A percentile compares a stretch with the other conserved stretches of the same genome.
Evolutionary conservation across 2,888 invertebrate genomes (phyloP).

Genomic region (Thymelicus sylvestris): DNA sequence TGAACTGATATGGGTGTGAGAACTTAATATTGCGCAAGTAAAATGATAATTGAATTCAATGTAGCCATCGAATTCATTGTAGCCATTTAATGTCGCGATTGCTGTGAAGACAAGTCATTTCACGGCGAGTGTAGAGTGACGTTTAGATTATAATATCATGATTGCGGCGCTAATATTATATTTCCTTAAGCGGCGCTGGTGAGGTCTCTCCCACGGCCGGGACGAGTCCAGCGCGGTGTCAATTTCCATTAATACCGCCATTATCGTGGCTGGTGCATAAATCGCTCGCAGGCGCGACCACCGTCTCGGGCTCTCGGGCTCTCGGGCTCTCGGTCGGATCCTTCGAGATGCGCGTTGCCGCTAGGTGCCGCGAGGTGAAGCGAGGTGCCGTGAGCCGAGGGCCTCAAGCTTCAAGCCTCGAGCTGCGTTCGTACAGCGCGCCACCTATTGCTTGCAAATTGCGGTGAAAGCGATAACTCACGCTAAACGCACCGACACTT

Average conservation of each 20-base stretch:
- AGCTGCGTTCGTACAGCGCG: constrained; percentile 10
- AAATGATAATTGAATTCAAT: constrained; percentile 24
- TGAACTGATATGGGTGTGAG: not conserved
- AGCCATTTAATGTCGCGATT: constrained; percentile 59
- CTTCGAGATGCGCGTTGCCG: constrained; percentile 7
- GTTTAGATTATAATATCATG: constrained; percentile 74
- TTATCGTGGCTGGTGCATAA: constrained; percentile 73
- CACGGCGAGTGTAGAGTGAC: constrained; percentile 57
- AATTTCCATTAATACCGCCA: constrained; percentile 79
- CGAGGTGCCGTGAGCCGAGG: too few relatives aligned
- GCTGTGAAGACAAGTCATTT: constrained; percentile 57
- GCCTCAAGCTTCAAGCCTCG: not conserved
- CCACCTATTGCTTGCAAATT: constrained; percentile 39
- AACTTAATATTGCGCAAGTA: constrained; percentile 11
- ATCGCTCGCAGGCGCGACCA: constrained; percentile 59
- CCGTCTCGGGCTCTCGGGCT: constrained; percentile 42
- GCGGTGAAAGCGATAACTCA: constrained; percentile 48
- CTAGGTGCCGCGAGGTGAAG: not conserved
- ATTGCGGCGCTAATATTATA: constrained; percentile 76
- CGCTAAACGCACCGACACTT: constrained; percentile 43
- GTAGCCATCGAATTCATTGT: constrained; percentile 48
- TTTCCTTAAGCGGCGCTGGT: constrained; percentile 68
- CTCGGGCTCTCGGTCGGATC: constrained; percentile 40
- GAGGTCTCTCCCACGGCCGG: constrained; percentile 59
- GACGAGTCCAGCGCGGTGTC: constrained; percentile 66